A percentile compares a stretch with the other conserved stretches of the same genome.
phyloP scores from a whole-genome alignment of 2,797 vertebrate genomes.

The Meriones psammophilus region DNA sequence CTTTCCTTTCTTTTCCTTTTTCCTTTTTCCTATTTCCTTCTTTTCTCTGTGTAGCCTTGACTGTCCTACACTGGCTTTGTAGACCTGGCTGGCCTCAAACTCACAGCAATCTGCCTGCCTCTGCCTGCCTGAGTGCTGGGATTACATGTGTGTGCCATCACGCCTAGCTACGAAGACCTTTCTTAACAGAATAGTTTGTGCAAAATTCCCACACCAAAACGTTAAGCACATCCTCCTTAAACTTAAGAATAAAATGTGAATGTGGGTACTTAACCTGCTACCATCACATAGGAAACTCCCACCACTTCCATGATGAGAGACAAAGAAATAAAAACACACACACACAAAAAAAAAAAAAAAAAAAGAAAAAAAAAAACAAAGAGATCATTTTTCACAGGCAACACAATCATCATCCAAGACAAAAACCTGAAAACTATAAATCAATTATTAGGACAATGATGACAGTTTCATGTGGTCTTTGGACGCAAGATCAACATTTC shows the following conservation, averaged over 20 bases:
- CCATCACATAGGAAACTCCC: not conserved
- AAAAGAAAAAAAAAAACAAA: conserved; percentile 24
- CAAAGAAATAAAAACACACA: not conserved
- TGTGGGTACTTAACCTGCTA: not conserved
- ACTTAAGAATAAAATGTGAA: conserved; percentile 3
- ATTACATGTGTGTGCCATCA: too few relatives aligned
- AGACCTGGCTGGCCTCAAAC: too few relatives aligned
- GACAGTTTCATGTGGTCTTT: not conserved
- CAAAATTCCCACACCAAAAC: not conserved
- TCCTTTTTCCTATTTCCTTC: too few relatives aligned
- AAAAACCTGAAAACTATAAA: not conserved
- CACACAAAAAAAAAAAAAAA: conserved; percentile 34
- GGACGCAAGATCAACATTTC: conserved; percentile 25
- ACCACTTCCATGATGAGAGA: not conserved
- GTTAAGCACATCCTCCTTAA: not conserved
- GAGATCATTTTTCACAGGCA: not conserved
- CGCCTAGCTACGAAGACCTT: not conserved
- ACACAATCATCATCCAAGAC: conserved; percentile 20
- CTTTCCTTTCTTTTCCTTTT: too few relatives aligned
- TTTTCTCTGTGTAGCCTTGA: too few relatives aligned
- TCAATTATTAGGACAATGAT: conserved; percentile 9
- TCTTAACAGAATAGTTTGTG: not conserved
- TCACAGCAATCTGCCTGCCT: too few relatives aligned
- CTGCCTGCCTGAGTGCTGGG: too few relatives aligned
- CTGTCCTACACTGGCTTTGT: too few relatives aligned